These are phyloP conservation scores for Pollenia amentaria DNA, from an alignment of 2,888 invertebrate species.

Conservation along the genomic window DNA sequence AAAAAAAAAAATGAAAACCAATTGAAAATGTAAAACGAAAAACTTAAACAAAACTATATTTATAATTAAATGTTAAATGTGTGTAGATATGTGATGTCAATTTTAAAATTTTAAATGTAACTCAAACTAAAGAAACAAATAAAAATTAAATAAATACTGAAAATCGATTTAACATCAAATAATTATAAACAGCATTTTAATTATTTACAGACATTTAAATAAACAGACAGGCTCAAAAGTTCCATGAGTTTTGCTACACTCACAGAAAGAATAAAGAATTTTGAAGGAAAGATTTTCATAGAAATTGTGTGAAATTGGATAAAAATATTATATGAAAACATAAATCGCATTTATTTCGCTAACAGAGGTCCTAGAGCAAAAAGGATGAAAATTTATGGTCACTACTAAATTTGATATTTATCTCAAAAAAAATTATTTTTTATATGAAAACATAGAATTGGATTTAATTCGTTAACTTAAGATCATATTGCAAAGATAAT, in stretches of 20 bases:
- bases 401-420: too few species aligned
- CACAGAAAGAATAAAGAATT: too few species aligned
- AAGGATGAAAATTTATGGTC: too few species aligned
- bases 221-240: neutral
- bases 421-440: too few species aligned
- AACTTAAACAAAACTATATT: slow-evolving; percentile 40
- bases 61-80: slow-evolving; percentile 72
- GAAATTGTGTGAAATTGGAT: too few species aligned
- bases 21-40: slow-evolving; percentile 32
- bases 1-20: slow-evolving; percentile 21
- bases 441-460: too few species aligned
- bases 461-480: too few species aligned
- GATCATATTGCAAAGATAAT: too few species aligned
- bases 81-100: slow-evolving; percentile 74
- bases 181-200: slow-evolving; percentile 37
- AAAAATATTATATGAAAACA: too few species aligned
- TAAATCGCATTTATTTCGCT: too few species aligned
- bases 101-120: slow-evolving; percentile 74
- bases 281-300: too few species aligned
- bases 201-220: slow-evolving; percentile 3
- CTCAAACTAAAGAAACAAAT: slow-evolving; percentile 58
- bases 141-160: slow-evolving; percentile 51
- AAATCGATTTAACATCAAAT: slow-evolving; percentile 68
- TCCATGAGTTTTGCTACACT: neutral
- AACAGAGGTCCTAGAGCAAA: too few species aligned